Percentiles rank a stretch among this genome's conserved stretches.
These are phyloP conservation scores for Lemur catta DNA, from an alignment of 2,797 vertebrate species.

Conservation along the genomic window DNA sequence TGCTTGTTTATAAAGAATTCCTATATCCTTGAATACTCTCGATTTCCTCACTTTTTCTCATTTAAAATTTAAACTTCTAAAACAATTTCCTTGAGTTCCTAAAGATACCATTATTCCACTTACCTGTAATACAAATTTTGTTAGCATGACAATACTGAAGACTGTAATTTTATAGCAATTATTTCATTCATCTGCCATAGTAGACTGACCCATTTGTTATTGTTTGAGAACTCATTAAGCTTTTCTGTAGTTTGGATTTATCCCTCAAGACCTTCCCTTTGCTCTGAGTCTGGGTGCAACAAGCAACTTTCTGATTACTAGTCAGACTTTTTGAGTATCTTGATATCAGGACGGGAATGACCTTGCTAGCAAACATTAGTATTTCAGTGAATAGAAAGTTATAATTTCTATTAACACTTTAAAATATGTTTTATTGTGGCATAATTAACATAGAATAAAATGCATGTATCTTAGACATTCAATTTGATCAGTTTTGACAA, in stretches of 20 bases:
- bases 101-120: not conserved
- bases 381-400: conserved; percentile 15
- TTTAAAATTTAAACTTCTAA: conserved; percentile 4
- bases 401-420: conserved; percentile 2
- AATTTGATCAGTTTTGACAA: not conserved
- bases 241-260: conserved; percentile 7
- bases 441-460: conserved; percentile 5
- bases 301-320: not conserved
- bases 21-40: conserved; percentile 10
- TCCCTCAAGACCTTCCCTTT: not conserved
- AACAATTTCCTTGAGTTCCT: not conserved
- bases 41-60: conserved; percentile 17
- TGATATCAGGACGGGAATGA: not conserved
- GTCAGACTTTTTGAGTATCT: not conserved
- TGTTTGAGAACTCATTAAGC: not conserved
- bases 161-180: conserved; percentile 17
- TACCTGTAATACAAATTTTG: not conserved
- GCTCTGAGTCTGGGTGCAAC: not conserved
- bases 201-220: not conserved
- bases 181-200: not conserved
- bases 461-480: not conserved
- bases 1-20: conserved; percentile 46
- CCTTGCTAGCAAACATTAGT: not conserved
- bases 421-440: not conserved
- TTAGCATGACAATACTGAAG: conserved; percentile 23